Conservation (phyloP, 2,797 vertebrate genomes). For the Chelmon rostratus region DNA sequence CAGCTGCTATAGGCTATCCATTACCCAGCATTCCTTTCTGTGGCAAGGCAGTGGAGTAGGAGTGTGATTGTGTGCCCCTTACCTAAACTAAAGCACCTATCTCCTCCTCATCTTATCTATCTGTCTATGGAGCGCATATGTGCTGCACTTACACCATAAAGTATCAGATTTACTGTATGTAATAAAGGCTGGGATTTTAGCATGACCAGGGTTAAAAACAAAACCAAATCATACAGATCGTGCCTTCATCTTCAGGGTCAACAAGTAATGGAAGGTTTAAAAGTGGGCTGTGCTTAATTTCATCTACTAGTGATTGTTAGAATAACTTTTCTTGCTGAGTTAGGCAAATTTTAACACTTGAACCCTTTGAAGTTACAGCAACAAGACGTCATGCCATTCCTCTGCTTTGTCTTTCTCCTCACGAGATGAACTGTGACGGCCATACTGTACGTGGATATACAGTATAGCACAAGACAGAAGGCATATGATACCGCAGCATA, state of each 20-base stretch:
- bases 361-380: too few relatives aligned
- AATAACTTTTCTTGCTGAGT: too few relatives aligned
- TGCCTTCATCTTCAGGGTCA: not conserved
- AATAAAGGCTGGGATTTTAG: too few relatives aligned
- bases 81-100: not conserved
- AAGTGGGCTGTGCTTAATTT: not conserved
- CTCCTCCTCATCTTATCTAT: not conserved
- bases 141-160: too few relatives aligned
- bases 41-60: slow-evolving; percentile 7
- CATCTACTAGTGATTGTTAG: too few relatives aligned
- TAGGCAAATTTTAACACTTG: too few relatives aligned
- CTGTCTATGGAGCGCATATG: too few relatives aligned
- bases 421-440: not conserved
- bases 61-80: not conserved
- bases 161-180: too few relatives aligned
- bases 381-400: too few relatives aligned
- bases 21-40: slow-evolving; percentile 53
- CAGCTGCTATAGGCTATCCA: slow-evolving; percentile 37
- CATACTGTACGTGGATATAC: not conserved
- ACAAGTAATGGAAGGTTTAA: not conserved
- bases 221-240: not conserved
- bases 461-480: not conserved
- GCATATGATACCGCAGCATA: not conserved
- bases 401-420: not conserved
- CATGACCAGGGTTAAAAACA: not conserved